Evolutionary conservation across 1,140 invertebrate species (phyloP), one percentile per base, ranked within the genome.

Genomic region (Chionoecetes opilio): DNA sequence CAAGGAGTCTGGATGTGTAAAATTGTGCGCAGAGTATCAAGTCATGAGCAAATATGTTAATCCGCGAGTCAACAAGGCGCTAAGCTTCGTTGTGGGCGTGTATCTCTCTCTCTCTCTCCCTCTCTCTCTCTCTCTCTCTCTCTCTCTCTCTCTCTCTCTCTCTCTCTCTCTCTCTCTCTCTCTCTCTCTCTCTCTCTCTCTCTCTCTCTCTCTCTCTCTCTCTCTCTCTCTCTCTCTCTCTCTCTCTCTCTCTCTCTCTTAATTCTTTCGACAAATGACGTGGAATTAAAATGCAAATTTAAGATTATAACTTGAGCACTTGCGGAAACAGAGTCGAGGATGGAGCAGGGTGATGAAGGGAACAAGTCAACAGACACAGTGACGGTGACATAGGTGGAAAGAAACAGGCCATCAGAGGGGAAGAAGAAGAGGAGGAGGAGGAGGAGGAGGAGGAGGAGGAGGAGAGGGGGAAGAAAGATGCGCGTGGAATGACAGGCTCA

Each of bases 221-320:
- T 82, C 82, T 75, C 91, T 92, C 82, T 92, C 82, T 92, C 37
- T 93, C 82, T 93, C 91, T 85, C 82, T 63, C 82, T 84, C 32
- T 82, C 82, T 75, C 91, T 92, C 82, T 92, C 82, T 93, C 38
- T 93, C 84, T 85, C 82, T 41, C 35, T 5, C 82, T 93, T 86
- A 93, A 93, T 93, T 93, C 92, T 93, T 93, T 93, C 17, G 92
- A 93, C 92, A 93, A 93, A 93, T 93, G 92, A 53, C 63, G 92
- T 31, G 82, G 92, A 93, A 93, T 93, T 93, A 93, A 93, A 93
- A 93, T 93, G 92, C 85, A 93, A 93, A 93, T 93, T 86, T 86
- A 86, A 93, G 92, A 93, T 93, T 84, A 93, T 93, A 93, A 93
- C 63, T 93, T 93, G 92, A 93, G 82, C 92, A 84, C 82, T 85